Base-by-base conservation (phyloP, 2,113 vertebrate species). In the Candoia aspera region DNA sequence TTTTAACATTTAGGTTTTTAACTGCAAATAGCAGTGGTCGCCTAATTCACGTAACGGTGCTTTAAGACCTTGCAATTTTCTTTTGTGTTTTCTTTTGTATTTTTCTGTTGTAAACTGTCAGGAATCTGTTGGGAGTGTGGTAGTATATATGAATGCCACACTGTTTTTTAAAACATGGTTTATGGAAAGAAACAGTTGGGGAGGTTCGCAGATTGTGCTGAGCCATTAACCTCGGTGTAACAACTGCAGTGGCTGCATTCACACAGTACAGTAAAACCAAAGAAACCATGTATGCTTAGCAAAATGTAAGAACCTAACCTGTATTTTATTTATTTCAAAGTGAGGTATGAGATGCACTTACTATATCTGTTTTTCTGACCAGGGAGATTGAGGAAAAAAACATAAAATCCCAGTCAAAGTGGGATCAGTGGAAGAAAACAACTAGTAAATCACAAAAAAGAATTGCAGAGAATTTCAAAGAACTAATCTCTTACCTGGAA, bases 341-440 rank as follows among this genome's bases (percentile, higher is more conserved):
- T 12, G 6, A 68, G 26, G n/a, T 29, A 13, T 68, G 29, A 3
- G 13, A 83, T 49, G 37, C 15, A 11, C 5, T 42, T 53, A n/a
- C 49, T 4, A 9, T 59, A 23, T 59, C 24, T 92, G 21, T 11
- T 29, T 89, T 88, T 87, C 87, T 92, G 57, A 23, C 21, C 95
- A 98, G 98, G 94, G 94, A 93, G 60, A 93, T 21, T 92, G 95
- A 96, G 90, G 94, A 97, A 84, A 92, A 93, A 53, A 93, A 96
- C 8, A 91, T 91, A 92, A 94, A 96, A 91, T 53, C 55, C 11
- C 97, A 95, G 90, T 95, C 96, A 33, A 96, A 88, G 88, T 98
- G 97, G 98, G 94, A 96, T 87, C 98, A 98, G 91, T 98, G 97
- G 98, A 98, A 93, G 88, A 96, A 94, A 87, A 93, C 90, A n/a